phyloP scores from a whole-genome alignment of 2,888 invertebrate species.

The Caenorhabditis auriculariae region DNA sequence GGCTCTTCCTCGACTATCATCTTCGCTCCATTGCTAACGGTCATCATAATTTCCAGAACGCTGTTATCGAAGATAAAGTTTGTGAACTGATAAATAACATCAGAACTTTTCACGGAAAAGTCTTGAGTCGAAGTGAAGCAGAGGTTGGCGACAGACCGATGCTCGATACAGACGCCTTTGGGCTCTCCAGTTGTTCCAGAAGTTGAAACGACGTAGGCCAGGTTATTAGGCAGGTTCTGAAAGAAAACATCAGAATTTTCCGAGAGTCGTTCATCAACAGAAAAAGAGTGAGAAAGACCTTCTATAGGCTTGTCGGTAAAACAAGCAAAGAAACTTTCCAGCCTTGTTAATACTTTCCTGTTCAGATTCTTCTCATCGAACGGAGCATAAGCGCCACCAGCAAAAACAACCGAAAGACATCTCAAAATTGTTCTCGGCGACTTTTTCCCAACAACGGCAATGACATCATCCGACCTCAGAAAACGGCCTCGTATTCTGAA shows the following conservation, averaged over 20 bases:
- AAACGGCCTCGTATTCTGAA: slow-evolving; percentile 14
- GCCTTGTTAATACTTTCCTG: slow-evolving; percentile 7
- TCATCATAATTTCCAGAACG: slow-evolving; percentile 49
- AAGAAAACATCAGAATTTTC: neutral
- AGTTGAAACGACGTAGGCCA: slow-evolving; percentile 56
- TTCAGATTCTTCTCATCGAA: slow-evolving; percentile 13
- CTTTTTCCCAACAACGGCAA: slow-evolving; percentile 31
- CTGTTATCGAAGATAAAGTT: slow-evolving; percentile 57
- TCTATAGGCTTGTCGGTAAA: neutral
- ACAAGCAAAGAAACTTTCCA: slow-evolving; percentile 6
- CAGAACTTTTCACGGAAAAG: slow-evolving; percentile 12
- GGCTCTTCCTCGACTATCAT: slow-evolving; percentile 18
- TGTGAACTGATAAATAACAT: slow-evolving; percentile 37
- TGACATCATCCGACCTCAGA: slow-evolving; percentile 35
- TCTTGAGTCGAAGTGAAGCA: slow-evolving; percentile 15
- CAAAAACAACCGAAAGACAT: neutral
- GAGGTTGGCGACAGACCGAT: slow-evolving; percentile 40
- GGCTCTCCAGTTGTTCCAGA: slow-evolving; percentile 62
- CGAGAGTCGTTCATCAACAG: neutral
- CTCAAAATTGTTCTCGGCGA: slow-evolving; percentile 12
- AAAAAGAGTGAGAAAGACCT: too few relatives aligned
- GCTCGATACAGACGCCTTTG: slow-evolving; percentile 47
- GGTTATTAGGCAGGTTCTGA: slow-evolving; percentile 7
- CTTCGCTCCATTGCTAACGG: slow-evolving; percentile 33
- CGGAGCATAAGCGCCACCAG: slow-evolving; percentile 19